Conservation (phyloP, 92 coral and sea anemone genomes). For the Porites cylindrica region DNA sequence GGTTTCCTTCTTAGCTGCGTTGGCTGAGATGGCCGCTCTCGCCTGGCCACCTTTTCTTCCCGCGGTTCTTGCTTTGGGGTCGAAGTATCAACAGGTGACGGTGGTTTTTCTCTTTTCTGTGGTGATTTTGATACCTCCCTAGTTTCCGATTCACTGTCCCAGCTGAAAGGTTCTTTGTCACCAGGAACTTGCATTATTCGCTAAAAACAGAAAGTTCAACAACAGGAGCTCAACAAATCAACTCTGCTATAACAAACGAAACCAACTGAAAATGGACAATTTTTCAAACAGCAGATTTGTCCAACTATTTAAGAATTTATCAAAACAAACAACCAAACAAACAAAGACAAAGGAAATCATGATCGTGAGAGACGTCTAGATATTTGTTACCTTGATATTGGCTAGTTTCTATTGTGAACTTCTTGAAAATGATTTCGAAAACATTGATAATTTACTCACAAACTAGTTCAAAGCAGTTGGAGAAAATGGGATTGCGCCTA, state of each 20-base stretch:
- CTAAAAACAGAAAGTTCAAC: conserved; percentile 38
- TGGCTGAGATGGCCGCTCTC: conserved; percentile 40
- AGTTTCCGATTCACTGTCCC: conserved; percentile 42
- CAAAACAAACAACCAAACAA: too few species aligned
- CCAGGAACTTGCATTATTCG: conserved; percentile 82
- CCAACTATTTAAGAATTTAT: too few species aligned
- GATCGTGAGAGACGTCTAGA: too few species aligned
- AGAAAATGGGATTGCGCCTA: too few species aligned
- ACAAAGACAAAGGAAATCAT: too few species aligned
- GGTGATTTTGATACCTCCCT: conserved; percentile 24
- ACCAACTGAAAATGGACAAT: not conserved
- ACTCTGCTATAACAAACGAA: not conserved
- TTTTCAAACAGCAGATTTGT: too few species aligned
- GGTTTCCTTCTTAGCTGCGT: conserved; percentile 46
- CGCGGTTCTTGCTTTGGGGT: conserved; percentile 80
- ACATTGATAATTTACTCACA: too few species aligned
- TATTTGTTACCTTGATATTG: too few species aligned
- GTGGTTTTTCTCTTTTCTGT: conserved; percentile 32
- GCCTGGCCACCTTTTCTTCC: conserved; percentile 33
- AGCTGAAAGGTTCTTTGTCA: conserved; percentile 53
- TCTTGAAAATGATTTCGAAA: too few species aligned
- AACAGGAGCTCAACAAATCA: not conserved
- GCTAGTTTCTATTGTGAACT: too few species aligned
- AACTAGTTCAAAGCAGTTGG: too few species aligned
- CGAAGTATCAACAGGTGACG: conserved; percentile 73